Evolutionary conservation across 1,140 invertebrate genomes (phyloP).

Genomic region (Cephus cinctus): DNA sequence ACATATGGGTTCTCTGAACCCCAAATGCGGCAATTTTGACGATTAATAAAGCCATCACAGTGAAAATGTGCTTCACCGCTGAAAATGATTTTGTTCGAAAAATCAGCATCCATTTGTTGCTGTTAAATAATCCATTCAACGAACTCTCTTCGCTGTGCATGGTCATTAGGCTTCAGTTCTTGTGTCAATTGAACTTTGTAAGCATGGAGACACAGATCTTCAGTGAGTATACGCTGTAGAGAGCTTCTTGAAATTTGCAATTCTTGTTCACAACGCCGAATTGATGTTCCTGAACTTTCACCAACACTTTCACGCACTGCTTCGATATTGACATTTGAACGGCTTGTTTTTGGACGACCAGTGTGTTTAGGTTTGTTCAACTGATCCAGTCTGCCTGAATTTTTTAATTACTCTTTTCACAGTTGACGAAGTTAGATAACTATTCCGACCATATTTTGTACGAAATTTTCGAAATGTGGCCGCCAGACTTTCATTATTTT

Average conservation of each 20-base stretch:
- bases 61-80: constrained; percentile 29
- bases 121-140: constrained; percentile 31
- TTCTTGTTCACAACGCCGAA: constrained; percentile 28
- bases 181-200: constrained; percentile 38
- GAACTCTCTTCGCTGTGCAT: constrained; percentile 28
- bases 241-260: constrained; percentile 29
- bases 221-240: constrained; percentile 20
- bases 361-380: constrained; percentile 13
- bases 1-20: constrained; percentile 30
- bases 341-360: constrained; percentile 7
- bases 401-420: constrained; percentile 31
- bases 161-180: constrained; percentile 35
- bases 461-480: constrained; percentile 23
- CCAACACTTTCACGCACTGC: constrained; percentile 25
- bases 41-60: constrained; percentile 28
- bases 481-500: constrained; percentile 30
- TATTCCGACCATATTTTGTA: constrained; percentile 29
- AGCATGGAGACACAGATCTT: constrained; percentile 20
- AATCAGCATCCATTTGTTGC: constrained; percentile 27
- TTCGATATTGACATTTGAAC: constrained; percentile 23
- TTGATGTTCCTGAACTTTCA: constrained; percentile 29
- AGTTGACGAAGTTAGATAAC: constrained; percentile 27
- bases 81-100: constrained; percentile 27
- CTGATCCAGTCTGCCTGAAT: constrained; percentile 22
- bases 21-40: constrained; percentile 36